Percentiles rank a stretch among this genome's conserved stretches.
These are phyloP conservation scores for Phocides pigmalion DNA, from an alignment of 1,140 invertebrate species.

Conservation along the genomic window DNA sequence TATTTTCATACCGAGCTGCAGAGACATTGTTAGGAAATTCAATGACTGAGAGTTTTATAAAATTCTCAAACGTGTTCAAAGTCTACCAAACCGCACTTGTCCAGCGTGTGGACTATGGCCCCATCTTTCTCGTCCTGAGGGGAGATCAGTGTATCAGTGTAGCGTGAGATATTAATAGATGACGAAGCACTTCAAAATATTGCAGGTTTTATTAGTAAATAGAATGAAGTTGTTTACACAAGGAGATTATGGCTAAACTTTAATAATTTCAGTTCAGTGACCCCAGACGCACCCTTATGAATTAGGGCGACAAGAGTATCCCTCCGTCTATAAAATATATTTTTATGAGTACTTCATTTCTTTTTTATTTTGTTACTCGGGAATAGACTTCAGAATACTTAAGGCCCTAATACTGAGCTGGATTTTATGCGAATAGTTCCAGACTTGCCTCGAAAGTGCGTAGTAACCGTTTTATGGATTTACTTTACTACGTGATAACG, in stretches of 20 bases:
- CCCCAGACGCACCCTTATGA: neutral
- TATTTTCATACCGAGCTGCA: no score
- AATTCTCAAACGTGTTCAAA: no score
- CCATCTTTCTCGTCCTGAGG: no score
- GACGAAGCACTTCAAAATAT: no score
- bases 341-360: slow-evolving; percentile 5
- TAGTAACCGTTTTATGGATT: neutral
- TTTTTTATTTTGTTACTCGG: slow-evolving; percentile 16
- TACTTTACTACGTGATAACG: slow-evolving; percentile 11
- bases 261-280: slow-evolving; percentile 1
- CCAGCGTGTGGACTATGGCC: no score
- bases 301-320: neutral
- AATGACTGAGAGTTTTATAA: no score
- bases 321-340: slow-evolving; percentile 5
- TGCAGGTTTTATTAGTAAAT: neutral
- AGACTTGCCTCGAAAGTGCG: neutral
- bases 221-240: neutral
- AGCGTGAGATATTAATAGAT: no score
- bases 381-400: neutral
- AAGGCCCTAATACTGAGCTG: slow-evolving; percentile 7
- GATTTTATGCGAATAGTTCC: slow-evolving; percentile 1
- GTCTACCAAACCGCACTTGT: no score
- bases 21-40: no score
- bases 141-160: no score
- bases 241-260: neutral